Evolutionary conservation across 2,113 vertebrate species (phyloP), one percentile per base, ranked within the genome.

Genomic region (Chelonoidis abingdonii): DNA sequence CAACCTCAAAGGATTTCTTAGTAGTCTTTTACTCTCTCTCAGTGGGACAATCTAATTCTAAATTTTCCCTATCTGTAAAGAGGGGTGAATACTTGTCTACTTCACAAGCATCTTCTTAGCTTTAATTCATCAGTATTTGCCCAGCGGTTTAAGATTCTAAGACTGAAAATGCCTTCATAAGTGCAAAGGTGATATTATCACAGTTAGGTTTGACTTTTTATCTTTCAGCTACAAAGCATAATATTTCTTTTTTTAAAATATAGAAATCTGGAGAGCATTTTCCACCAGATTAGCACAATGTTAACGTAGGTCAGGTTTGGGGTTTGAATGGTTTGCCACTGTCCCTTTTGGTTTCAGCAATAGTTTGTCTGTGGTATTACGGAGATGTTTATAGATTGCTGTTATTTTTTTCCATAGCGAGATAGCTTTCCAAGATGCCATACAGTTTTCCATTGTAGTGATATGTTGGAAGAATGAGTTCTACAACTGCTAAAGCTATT

Each of bases 401-500:
- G 41, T 86, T 83, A 59, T 29, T 93, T 91, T 91, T 86, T 88
- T 86, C 80, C 17, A 0, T 47, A 72, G 9, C 54, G 29, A 47
- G 50, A 54, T 81, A 76, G 11, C 47, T 95, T 90, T 84, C 83
- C 52, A 89, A 95, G 93, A 80, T 41, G 81, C 52, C 8, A 88
- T 95, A 24, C 47, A 84, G 24, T 59, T 95, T 97, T 95, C 81
- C 47, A 47, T 84, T 94, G 84, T 56, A 91, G 87, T 92, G 16
- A 87, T 83, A 21, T 83, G 54, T 92, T 82, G 44, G 65, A 90
- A 76, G 44, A 96, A 52, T 50, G 83, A 49, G 80, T 84, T 83
- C 81, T 76, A 29, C 75, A 86, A 44, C 65, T 92, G 53, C 25
- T 93, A 88, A 89, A 93, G 49, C 59, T 95, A 89, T 95, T 96